Evolutionary conservation across 2,797 vertebrate species (phyloP), one percentile per base, ranked within the genome.

Genomic region (Poecilia picta): DNA sequence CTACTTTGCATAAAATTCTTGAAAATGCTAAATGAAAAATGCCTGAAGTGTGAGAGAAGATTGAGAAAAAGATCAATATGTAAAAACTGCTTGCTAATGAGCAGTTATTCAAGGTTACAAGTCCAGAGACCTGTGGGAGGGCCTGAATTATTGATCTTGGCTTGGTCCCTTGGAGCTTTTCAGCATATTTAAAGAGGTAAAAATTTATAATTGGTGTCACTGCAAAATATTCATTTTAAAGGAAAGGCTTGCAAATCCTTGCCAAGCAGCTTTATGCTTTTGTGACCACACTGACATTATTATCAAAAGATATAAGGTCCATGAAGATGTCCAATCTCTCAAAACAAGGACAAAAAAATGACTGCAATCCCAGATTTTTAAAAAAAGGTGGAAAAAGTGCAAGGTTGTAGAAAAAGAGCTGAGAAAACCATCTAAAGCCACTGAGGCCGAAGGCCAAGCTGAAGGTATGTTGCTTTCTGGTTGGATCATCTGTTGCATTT

Each of bases 351-450:
- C 18, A 62, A 18, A 66, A 39, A 36, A 64, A 8, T 5, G 6
- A 43, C 18, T n/a, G 39, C 5, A 70, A 41, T 70, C 23, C 36
- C 2, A 70, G 39, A 25, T 15, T 66, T 59, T 15, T 31, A 31
- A 39, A 33, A 62, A 31, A 7, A 64, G 11, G 12, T 31, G n/a
- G 53, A 62, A 18, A 8, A 33, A 8, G 16, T 10, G 2, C 7
- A 66, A 66, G 16, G 7, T 20, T 4, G 18, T 23, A 20, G 33
- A 39, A 39, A 66, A 64, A 66, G 51, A 39, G 28, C 62, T 20
- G 51, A 53, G 51, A 53, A 66, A 66, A 66, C 62, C 33, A 66
- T 66, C 20, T 39, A 39, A 66, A 66, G 20, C 33, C 62, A 66
- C 31, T 39, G 28, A 59, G 31, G 28, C 33, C 39, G 62, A 66